These are phyloP conservation scores for Plestiodon gilberti DNA, from an alignment of 2,113 vertebrate genomes.

Conservation along the genomic window DNA sequence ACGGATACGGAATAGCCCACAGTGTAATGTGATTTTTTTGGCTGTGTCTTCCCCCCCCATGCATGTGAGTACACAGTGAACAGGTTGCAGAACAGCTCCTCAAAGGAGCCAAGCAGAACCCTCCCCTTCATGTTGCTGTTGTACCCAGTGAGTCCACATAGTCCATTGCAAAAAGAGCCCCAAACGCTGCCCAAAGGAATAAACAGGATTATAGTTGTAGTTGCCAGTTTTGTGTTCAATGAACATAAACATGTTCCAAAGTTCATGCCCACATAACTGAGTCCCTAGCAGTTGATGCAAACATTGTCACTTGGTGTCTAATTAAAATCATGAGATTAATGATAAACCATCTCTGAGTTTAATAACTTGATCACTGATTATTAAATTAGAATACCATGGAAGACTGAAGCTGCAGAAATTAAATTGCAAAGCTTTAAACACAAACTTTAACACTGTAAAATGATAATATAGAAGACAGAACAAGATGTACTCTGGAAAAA, in stretches of 20 bases:
- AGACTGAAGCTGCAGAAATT: background rate
- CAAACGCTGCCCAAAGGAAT: background rate
- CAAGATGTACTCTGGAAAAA: background rate
- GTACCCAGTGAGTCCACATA: background rate
- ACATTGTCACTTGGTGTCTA: background rate
- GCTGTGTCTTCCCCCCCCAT: too few species aligned
- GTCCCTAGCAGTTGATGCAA: background rate
- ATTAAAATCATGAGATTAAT: background rate
- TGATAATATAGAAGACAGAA: background rate
- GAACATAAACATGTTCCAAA: background rate
- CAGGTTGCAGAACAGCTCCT: background rate
- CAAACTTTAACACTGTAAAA: background rate
- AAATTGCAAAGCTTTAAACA: background rate
- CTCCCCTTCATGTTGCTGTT: background rate
- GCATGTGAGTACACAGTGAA: background rate
- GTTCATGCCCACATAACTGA: background rate
- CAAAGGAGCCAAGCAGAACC: background rate
- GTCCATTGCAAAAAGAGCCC: background rate
- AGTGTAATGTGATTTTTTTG: too few species aligned
- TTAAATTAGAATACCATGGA: background rate
- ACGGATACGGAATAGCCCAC: too few species aligned
- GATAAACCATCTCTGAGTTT: background rate
- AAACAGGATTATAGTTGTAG: background rate
- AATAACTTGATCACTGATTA: background rate
- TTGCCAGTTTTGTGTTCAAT: too few species aligned